Evolutionary conservation across 2,888 invertebrate genomes (phyloP).

Genomic region (Anagyrus pseudococci): DNA sequence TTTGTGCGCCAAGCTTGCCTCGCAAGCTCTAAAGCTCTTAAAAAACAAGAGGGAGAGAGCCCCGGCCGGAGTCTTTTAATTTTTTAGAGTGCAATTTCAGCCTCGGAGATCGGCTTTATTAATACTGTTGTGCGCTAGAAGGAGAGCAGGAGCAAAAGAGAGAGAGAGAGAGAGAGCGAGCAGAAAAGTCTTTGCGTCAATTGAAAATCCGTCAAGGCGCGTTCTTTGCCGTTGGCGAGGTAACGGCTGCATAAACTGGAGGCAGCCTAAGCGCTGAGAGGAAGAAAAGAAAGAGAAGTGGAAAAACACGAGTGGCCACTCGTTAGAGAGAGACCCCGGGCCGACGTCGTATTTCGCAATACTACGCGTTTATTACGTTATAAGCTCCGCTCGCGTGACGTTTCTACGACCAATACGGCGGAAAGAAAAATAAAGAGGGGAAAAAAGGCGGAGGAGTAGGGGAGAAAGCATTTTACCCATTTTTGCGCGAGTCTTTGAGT

Average conservation of each 20-base stretch:
- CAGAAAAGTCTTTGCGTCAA: not conserved
- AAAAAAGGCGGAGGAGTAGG: too few relatives aligned
- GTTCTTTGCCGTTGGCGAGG: too few relatives aligned
- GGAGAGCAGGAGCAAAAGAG: too few relatives aligned
- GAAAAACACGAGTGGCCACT: not conserved
- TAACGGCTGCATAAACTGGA: not conserved
- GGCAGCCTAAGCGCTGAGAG: not conserved
- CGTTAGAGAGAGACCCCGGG: conserved; percentile 10
- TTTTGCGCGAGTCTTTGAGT: conserved; percentile 26
- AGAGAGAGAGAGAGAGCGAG: not conserved
- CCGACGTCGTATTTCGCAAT: conserved; percentile 39
- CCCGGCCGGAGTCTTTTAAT: too few relatives aligned
- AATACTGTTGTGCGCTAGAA: not conserved
- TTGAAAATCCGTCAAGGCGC: conserved; percentile 1
- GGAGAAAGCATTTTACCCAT: conserved; percentile 37
- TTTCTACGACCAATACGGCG: conserved; percentile 44
- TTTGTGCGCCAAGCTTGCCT: too few relatives aligned
- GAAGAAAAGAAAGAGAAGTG: not conserved
- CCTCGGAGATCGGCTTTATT: not conserved
- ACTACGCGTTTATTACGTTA: conserved; percentile 43
- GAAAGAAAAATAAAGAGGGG: too few relatives aligned
- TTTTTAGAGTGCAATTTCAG: too few relatives aligned
- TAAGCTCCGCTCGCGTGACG: conserved; percentile 43
- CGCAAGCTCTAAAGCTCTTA: too few relatives aligned
- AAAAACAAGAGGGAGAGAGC: too few relatives aligned